A percentile compares a stretch with the other conserved stretches of the same genome.
phyloP scores from a whole-genome alignment of 1,140 invertebrate species.

The Drosophila hydei region DNA sequence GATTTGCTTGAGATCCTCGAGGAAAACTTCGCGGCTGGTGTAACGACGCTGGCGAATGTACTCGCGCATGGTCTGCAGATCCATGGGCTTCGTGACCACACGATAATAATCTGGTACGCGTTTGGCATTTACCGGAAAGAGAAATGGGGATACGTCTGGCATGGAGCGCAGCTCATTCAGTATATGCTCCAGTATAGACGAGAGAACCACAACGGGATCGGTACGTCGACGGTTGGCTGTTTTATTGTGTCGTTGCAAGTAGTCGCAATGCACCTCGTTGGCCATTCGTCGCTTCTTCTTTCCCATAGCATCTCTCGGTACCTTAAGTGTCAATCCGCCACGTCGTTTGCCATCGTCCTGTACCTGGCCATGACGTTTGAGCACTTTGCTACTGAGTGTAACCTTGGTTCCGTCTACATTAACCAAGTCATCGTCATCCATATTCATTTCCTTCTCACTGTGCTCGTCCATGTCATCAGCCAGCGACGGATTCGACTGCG shows the following conservation, averaged over 20 bases:
- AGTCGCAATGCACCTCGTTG: constrained; percentile 94
- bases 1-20: constrained; percentile 97
- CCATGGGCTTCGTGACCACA: constrained; percentile 97
- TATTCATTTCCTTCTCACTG: constrained; percentile 90
- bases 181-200: constrained; percentile 96
- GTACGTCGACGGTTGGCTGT: constrained; percentile 96
- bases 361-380: constrained; percentile 86
- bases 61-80: constrained; percentile 97
- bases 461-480: constrained; percentile 93
- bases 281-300: constrained; percentile 89
- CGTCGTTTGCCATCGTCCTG: constrained; percentile 89
- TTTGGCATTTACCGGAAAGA: constrained; percentile 97
- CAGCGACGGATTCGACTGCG: constrained; percentile 90
- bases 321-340: constrained; percentile 89
- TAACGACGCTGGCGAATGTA: constrained; percentile 96
- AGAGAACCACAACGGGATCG: constrained; percentile 97
- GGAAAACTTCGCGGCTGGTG: constrained; percentile 96
- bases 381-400: constrained; percentile 91
- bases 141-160: constrained; percentile 96
- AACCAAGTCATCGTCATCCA: constrained; percentile 93
- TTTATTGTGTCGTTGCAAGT: constrained; percentile 93
- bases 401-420: constrained; percentile 97
- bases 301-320: constrained; percentile 90
- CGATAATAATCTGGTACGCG: constrained; percentile 97
- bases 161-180: constrained; percentile 96